Base-by-base conservation (phyloP, 1,140 invertebrate genomes). In the Lutraria rhynchaena region DNA sequence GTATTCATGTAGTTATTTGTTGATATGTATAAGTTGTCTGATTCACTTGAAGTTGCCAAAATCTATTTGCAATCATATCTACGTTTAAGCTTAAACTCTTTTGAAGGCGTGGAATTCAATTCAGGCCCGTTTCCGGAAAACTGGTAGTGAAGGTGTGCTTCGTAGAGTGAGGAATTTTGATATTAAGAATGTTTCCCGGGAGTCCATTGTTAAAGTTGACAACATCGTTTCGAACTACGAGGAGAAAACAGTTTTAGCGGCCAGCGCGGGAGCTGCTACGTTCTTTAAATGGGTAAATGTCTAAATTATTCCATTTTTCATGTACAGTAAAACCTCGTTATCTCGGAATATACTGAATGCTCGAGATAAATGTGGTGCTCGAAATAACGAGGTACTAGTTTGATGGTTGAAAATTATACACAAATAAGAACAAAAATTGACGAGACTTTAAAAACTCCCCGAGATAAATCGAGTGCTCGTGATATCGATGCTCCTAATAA, bases 211-310 rank as follows among this genome's bases (percentile, higher is more conserved):
- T 2, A 55, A 60, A 24, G 71, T 60, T 5, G 49, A 41, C 19
- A 17, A 11, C 0, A 58, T 74, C 22, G 17, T 60, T 3, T 22
- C 71, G 0, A 46, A 41, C 15, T 60, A 60, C 33, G 57, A 58
- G 22, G 71, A 74, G 5, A 51, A 60, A 15, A 60, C 55, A 7
- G 37, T 46, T 1, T 29, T 41, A 35, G 33, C 55, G 15, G 53
- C 71, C 3, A 74, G 71, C 13, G 53, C 71, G 15, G 71, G 53
- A 19, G 71, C 53, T 27, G 71, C 31, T 31, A 60, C 71, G 15
- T 74, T 74, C 71, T 74, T 5, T 35, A 58, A 46, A 27, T 74
- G 71, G 71, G 71, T 74, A 74, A 65, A 24, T 29, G 7, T n/a
- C n/a, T n/a, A n/a, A n/a, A n/a, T n/a, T n/a, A n/a, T n/a, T n/a